Base-by-base conservation (phyloP, 1,140 invertebrate genomes). In the Mycetomoellerius zeteki region DNA sequence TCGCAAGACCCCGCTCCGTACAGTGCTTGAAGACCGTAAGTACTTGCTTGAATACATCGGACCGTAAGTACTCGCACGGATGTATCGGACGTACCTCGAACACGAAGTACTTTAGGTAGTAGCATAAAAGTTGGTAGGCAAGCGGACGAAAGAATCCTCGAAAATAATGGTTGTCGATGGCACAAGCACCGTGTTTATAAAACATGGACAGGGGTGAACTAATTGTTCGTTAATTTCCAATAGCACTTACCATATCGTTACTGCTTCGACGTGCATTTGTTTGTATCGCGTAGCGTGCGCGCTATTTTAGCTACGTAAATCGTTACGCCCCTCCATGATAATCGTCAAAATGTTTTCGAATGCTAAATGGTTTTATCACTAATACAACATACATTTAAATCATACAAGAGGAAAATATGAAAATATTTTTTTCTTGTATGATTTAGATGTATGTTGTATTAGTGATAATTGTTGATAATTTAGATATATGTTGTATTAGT, bases 211-310 rank as follows among this genome's bases (percentile, higher is more conserved):
- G 8, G 52, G 81, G 80, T 89, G 89, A 56, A 71, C 87, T 94
- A 94, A 94, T 94, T 94, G 94, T 94, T 94, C 90, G 89, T 90
- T 94, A 94, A 94, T 94, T 94, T 94, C 92, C 92, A 93, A 93
- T 94, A 88, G 86, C 92, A 91, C 91, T 92, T 72, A 85, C 72
- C 64, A 43, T 62, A 43, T 19, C 33, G 67, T 72, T 82, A 47
- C 54, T n/a, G 37, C 80, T 60, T 62, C 67, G 37, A 21, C 67
- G 56, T 21, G 30, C 33, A 54, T 60, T 82, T 60, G 50, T 82
- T 82, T 73, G 33, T n/a, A 8, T 21, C 12, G 76, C 6, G n/a
- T n/a, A 67, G 1, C n/a, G 60, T 30, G 33, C 12, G 21, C 50
- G 24, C 14, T 27, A 27, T 69, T 80, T 81, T 71, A 16, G 37